A percentile compares a stretch with the other conserved stretches of the same genome.
These are phyloP conservation scores for Reticulitermes speratus DNA, from an alignment of 1,140 invertebrate species.

Conservation along the genomic window DNA sequence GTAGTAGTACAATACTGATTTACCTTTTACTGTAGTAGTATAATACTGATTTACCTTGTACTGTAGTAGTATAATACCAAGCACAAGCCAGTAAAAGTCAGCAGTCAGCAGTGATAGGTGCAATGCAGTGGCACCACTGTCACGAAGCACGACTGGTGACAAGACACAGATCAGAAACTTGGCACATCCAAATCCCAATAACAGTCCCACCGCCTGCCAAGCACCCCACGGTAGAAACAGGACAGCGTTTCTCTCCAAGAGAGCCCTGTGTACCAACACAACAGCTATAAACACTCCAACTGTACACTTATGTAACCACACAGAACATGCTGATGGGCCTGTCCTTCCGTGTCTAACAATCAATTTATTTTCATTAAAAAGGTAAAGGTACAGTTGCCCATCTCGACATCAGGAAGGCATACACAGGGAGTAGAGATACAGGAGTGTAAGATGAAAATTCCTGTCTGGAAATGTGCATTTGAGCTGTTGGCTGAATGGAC, in stretches of 20 bases:
- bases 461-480: no score
- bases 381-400: no score
- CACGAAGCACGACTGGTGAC: slow-evolving; percentile 71
- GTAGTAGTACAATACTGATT: slow-evolving; percentile 40
- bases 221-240: slow-evolving; percentile 53
- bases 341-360: no score
- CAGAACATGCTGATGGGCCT: no score
- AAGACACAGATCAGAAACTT: slow-evolving; percentile 78
- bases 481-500: no score
- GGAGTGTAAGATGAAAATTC: no score
- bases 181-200: slow-evolving; percentile 59
- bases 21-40: no score
- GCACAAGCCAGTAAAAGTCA: slow-evolving; percentile 81
- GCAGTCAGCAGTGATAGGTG: slow-evolving; percentile 81
- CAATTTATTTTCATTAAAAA: no score
- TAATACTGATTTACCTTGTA: slow-evolving; percentile 71
- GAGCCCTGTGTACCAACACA: not conserved
- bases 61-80: slow-evolving; percentile 77
- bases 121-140: slow-evolving; percentile 77
- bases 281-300: not conserved
- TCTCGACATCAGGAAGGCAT: no score
- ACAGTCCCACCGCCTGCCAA: slow-evolving; percentile 55
- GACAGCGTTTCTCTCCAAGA: not conserved
- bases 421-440: no score
- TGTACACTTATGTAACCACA: no score